These are phyloP conservation scores for Parelbella ahira DNA, from an alignment of 2,888 invertebrate species.

Conservation along the genomic window DNA sequence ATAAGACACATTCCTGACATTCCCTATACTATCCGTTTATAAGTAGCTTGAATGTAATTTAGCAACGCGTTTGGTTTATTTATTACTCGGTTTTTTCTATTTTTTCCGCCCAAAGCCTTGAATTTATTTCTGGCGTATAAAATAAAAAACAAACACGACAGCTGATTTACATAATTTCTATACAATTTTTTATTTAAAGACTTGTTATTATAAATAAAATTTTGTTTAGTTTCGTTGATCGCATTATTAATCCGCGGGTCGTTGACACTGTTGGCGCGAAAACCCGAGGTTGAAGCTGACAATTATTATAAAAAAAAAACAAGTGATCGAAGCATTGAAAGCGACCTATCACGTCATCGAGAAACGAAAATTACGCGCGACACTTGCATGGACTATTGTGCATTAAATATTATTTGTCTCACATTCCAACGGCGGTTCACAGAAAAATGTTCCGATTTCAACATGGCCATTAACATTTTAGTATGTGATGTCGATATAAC, in stretches of 20 bases:
- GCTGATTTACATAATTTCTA: not conserved
- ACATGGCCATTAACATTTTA: slow-evolving; percentile 61
- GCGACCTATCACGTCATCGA: not conserved
- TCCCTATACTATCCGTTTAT: too few relatives aligned
- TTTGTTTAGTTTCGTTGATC: not conserved
- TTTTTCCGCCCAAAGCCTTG: too few relatives aligned
- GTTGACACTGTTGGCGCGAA: slow-evolving; percentile 9
- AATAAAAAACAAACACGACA: too few relatives aligned
- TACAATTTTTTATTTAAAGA: slow-evolving; percentile 8
- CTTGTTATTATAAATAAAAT: slow-evolving; percentile 2
- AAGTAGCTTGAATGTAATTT: too few relatives aligned
- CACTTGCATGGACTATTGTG: too few relatives aligned
- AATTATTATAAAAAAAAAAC: slow-evolving; percentile 4
- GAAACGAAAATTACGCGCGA: too few relatives aligned
- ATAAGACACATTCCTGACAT: too few relatives aligned
- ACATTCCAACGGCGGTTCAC: slow-evolving; percentile 5
- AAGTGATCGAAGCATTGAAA: not conserved
- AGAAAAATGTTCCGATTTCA: slow-evolving; percentile 39
- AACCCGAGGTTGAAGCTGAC: slow-evolving; percentile 1
- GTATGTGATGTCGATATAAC: slow-evolving; percentile 45
- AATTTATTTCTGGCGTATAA: too few relatives aligned
- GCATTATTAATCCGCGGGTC: slow-evolving; percentile 3
- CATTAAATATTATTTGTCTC: slow-evolving; percentile 1
- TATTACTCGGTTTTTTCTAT: too few relatives aligned
- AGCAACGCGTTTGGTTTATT: too few relatives aligned